These are phyloP conservation scores for Porites cylindrica DNA, from an alignment of 92 coral and sea anemone species.

Conservation along the genomic window DNA sequence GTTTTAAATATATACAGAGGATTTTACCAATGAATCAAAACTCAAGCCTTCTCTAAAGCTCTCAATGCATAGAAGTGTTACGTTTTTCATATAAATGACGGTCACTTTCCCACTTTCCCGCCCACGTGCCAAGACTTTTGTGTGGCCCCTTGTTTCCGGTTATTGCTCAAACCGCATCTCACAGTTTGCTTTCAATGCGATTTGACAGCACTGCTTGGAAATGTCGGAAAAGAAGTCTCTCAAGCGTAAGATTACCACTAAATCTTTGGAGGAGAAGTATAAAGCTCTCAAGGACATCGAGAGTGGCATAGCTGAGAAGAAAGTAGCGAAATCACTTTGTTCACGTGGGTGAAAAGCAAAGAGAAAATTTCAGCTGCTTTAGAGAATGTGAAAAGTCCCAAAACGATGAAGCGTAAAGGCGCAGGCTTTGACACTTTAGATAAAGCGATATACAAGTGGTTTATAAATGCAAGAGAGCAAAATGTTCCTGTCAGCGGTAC, in stretches of 20 bases:
- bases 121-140: too few species aligned
- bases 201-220: constrained; percentile 23
- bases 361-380: constrained; percentile 43
- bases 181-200: constrained; percentile 35
- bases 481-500: constrained; percentile 70
- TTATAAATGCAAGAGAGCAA: constrained; percentile 58
- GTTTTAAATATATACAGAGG: too few species aligned
- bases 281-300: constrained; percentile 59
- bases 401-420: constrained; percentile 45
- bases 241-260: constrained; percentile 48
- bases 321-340: constrained; percentile 57
- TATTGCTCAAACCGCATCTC: constrained; percentile 13
- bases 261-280: constrained; percentile 57
- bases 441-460: constrained; percentile 69
- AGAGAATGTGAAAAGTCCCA: constrained; percentile 37
- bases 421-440: constrained; percentile 42
- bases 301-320: constrained; percentile 58
- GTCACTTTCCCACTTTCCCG: too few species aligned
- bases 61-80: too few species aligned
- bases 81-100: too few species aligned
- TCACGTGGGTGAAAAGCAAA: constrained; percentile 69
- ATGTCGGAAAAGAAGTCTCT: constrained; percentile 38
- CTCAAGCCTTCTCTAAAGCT: too few species aligned
- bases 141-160: too few species aligned
- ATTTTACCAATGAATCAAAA: too few species aligned